phyloP scores from a whole-genome alignment of 2,113 vertebrate species.

The Nothocercus nigrocapillus region DNA sequence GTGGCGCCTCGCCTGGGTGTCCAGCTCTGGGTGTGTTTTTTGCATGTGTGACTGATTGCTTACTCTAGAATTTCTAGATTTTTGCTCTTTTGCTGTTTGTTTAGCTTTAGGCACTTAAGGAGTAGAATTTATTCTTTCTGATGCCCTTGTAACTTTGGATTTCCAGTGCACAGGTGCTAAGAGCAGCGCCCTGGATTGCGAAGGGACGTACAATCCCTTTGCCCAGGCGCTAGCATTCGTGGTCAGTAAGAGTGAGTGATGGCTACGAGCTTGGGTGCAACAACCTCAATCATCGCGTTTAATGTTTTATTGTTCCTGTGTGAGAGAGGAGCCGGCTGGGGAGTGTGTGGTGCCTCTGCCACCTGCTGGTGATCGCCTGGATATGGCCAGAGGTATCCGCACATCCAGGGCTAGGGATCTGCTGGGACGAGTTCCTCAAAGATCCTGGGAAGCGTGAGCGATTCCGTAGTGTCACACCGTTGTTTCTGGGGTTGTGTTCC shows the following conservation, averaged over 20 bases:
- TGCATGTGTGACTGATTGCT: background rate
- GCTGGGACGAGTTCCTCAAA: background rate
- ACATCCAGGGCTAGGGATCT: accelerated
- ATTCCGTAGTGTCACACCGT: background rate
- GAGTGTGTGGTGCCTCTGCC: background rate
- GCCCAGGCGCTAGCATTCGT: background rate
- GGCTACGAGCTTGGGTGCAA: background rate
- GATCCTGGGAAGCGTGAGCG: background rate
- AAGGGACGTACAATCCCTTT: background rate
- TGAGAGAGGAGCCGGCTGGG: accelerated
- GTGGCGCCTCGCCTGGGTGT: background rate
- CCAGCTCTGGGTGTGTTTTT: background rate
- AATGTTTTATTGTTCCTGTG: accelerated
- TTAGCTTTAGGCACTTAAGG: background rate
- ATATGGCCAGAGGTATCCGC: accelerated
- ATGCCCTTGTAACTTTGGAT: accelerated
- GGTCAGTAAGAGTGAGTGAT: background rate
- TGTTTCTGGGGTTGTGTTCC: background rate
- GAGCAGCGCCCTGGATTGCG: background rate
- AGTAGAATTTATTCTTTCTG: background rate
- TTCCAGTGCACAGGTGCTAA: background rate
- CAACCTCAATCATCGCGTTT: background rate
- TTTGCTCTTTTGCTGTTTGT: background rate
- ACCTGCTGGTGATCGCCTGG: conserved; percentile 7
- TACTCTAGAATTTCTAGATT: background rate